phyloP scores from a whole-genome alignment of 2,113 vertebrate genomes.

The Chrysemys picta region DNA sequence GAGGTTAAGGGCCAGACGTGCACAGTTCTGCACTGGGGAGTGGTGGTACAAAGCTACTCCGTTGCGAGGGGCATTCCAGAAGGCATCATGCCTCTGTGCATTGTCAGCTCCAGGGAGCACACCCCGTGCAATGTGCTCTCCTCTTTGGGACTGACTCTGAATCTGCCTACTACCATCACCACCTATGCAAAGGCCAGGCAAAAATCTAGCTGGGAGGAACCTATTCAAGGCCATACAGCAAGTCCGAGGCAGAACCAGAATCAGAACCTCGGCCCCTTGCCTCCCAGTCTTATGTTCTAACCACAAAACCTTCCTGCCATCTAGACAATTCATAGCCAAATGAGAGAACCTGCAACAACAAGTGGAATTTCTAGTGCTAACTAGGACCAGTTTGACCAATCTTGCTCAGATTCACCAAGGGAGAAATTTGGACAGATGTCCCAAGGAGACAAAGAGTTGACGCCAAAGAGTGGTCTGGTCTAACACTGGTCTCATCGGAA shows the following conservation, averaged over 20 bases:
- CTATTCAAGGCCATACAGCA: neutral
- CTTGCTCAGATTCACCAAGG: neutral
- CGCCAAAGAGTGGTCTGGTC: fast-evolving
- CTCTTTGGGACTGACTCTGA: fast-evolving
- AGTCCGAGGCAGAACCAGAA: too few species aligned
- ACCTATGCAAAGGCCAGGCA: neutral
- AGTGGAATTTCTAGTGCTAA: neutral
- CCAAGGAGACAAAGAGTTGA: neutral
- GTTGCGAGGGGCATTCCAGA: neutral
- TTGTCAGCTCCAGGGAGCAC: neutral
- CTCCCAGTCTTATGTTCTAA: neutral
- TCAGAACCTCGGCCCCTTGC: neutral
- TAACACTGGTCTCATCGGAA: too few species aligned
- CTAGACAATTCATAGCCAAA: neutral
- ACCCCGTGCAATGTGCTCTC: fast-evolving
- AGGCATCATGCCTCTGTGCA: too few species aligned
- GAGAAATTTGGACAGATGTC: neutral
- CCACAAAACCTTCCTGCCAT: fast-evolving
- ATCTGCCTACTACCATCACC: fast-evolving
- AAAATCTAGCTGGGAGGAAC: neutral
- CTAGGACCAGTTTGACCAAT: neutral
- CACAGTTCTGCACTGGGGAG: neutral
- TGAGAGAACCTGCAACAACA: neutral
- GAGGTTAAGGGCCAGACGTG: neutral
- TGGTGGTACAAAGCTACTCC: neutral